phyloP scores from a whole-genome alignment of 1,140 invertebrate species.

The Hylyphantes graminicola region DNA sequence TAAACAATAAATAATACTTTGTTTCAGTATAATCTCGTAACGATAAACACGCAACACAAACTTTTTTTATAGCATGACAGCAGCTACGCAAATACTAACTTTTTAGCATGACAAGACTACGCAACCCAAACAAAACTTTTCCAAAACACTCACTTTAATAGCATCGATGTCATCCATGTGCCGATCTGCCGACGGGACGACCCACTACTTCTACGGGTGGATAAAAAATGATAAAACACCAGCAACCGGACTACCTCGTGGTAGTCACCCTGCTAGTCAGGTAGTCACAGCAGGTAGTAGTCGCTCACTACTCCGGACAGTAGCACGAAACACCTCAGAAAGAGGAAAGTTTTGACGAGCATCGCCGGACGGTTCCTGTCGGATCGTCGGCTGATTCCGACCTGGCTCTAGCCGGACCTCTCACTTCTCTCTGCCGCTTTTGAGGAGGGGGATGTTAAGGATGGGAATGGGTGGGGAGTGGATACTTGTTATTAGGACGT shows the following conservation, averaged over 20 bases:
- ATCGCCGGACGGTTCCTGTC: conserved; percentile 1
- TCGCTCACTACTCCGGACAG: conserved; percentile 6
- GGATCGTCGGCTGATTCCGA: conserved; percentile 14
- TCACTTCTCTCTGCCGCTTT: too few species aligned
- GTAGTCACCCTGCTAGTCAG: not conserved
- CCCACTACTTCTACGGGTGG: too few species aligned
- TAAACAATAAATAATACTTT: too few species aligned
- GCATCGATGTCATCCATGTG: conserved; percentile 38
- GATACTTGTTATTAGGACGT: too few species aligned
- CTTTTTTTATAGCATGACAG: too few species aligned
- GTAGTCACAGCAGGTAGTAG: not conserved
- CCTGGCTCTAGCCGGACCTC: not conserved
- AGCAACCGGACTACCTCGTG: too few species aligned
- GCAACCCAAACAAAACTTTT: not conserved
- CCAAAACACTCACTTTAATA: conserved; percentile 13
- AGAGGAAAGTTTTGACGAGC: conserved; percentile 51
- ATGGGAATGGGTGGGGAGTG: too few species aligned
- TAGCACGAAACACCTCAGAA: conserved; percentile 27
- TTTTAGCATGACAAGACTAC: not conserved
- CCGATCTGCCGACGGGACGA: not conserved
- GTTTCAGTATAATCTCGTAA: too few species aligned
- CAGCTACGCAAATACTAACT: not conserved
- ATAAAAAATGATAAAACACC: too few species aligned
- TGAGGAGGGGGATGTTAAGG: too few species aligned
- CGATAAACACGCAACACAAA: too few species aligned